phyloP scores from a whole-genome alignment of 1,140 invertebrate genomes.

The Lamellibrachia luymesi region DNA sequence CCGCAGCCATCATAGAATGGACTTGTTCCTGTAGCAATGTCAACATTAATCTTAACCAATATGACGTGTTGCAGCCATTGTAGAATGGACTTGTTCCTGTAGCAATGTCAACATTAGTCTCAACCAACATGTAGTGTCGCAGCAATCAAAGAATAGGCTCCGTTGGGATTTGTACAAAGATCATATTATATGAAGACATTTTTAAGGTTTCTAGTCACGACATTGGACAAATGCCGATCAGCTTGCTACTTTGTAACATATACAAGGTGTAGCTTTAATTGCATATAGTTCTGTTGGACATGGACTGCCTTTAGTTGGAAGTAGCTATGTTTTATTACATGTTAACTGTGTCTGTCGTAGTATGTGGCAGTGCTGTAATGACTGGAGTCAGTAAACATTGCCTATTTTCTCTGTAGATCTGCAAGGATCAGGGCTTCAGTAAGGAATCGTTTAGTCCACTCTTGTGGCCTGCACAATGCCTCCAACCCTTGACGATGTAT shows the following conservation, averaged over 20 bases:
- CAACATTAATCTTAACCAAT: background rate
- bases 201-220: no score
- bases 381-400: background rate
- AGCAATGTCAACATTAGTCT: background rate
- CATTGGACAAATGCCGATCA: background rate
- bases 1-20: background rate
- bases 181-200: no score
- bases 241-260: no score
- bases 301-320: no score
- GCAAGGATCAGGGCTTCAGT: background rate
- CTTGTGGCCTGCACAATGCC: background rate
- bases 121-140: background rate
- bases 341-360: background rate
- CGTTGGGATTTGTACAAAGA: no score
- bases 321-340: background rate
- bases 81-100: background rate
- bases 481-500: background rate
- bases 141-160: background rate
- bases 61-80: background rate
- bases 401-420: slow-evolving; percentile 5
- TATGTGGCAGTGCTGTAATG: background rate
- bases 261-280: no score
- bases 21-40: background rate
- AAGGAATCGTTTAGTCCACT: background rate
- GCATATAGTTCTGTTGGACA: no score